These are phyloP conservation scores for Lamproptera curius DNA, from an alignment of 2,888 invertebrate species.

Conservation along the genomic window DNA sequence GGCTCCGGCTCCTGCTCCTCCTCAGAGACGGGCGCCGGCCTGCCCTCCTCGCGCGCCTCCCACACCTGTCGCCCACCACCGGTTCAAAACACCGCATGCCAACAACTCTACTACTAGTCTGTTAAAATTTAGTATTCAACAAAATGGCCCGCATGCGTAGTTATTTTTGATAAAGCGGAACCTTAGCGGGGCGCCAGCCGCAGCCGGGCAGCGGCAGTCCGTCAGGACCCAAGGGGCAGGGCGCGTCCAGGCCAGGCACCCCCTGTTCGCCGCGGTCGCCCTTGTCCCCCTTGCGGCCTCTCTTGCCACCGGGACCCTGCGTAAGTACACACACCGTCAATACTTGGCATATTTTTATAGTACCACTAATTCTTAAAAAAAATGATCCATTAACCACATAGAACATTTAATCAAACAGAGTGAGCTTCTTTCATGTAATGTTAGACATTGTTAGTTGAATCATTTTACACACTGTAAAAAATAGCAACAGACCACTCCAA, in stretches of 20 bases:
- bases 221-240: slow-evolving; percentile 97
- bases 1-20: slow-evolving; percentile 36
- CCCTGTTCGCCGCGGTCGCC: slow-evolving; percentile 97
- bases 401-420: too few species aligned
- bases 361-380: too few species aligned
- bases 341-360: too few species aligned
- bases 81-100: slow-evolving; percentile 35
- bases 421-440: too few species aligned
- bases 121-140: too few species aligned
- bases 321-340: slow-evolving; percentile 18
- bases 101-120: slow-evolving; percentile 23
- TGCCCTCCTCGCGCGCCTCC: slow-evolving; percentile 31
- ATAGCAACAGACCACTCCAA: slow-evolving; percentile 26
- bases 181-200: slow-evolving; percentile 94
- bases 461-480: too few species aligned
- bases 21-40: slow-evolving; percentile 27
- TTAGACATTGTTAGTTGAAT: too few species aligned
- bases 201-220: slow-evolving; percentile 97
- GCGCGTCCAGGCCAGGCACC: slow-evolving; percentile 97
- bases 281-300: slow-evolving; percentile 94
- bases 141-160: too few species aligned
- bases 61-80: slow-evolving; percentile 29
- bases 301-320: slow-evolving; percentile 92
- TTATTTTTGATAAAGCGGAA: too few species aligned
- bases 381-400: too few species aligned